Evolutionary conservation across 64 coral and sea anemone species (phyloP).

Genomic region (Cladopsammia gracilis): DNA sequence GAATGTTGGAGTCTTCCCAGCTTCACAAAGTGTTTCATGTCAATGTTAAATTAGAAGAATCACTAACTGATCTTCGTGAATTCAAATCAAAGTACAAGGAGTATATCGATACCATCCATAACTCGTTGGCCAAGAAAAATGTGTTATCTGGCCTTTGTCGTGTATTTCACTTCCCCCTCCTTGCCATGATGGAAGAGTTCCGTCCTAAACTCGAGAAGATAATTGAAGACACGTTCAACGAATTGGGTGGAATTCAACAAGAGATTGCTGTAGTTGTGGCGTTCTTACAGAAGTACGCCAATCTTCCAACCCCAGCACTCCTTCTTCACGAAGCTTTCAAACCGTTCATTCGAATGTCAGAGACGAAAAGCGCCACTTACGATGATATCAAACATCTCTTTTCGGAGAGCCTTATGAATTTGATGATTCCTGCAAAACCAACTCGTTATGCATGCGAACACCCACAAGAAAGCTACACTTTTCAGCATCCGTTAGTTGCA

Average conservation of each 20-base stretch:
- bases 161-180: constrained; percentile 80
- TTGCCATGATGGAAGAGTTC: constrained; percentile 76
- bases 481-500: constrained; percentile 78
- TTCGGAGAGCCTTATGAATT: constrained; percentile 64
- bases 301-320: constrained; percentile 56
- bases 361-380: constrained; percentile 51
- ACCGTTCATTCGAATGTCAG: background rate
- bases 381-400: constrained; percentile 54
- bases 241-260: constrained; percentile 50
- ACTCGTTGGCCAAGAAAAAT: background rate
- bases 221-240: constrained; percentile 61
- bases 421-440: constrained; percentile 72
- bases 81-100: constrained; percentile 76
- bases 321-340: constrained; percentile 70
- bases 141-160: constrained; percentile 20
- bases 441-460: background rate
- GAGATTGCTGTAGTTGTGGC: constrained; percentile 79
- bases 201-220: constrained; percentile 69
- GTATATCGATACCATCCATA: constrained; percentile 6
- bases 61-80: constrained; percentile 60
- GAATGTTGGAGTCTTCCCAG: background rate
- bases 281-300: constrained; percentile 64
- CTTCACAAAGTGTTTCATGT: constrained; percentile 60
- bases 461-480: constrained; percentile 52
- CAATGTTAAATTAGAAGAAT: constrained; percentile 72